Conservation (phyloP, 2,888 invertebrate genomes). For the Leptura quadrifasciata region DNA sequence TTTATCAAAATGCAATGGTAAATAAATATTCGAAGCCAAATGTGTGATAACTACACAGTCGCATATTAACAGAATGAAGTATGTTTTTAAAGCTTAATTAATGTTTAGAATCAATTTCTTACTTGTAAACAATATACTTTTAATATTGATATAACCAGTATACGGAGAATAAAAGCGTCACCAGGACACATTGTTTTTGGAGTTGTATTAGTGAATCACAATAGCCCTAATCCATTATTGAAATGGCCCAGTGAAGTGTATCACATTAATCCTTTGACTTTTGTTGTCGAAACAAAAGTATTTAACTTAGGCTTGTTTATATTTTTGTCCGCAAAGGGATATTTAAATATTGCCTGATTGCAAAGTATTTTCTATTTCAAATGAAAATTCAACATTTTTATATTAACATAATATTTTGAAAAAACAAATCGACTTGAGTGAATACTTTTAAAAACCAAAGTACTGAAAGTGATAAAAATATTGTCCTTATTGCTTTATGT, state of each 20-base stretch:
- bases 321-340: not conserved
- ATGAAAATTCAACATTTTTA: too few species aligned
- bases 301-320: not conserved
- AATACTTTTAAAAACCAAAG: not conserved
- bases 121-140: not conserved
- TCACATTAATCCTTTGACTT: constrained; percentile 3
- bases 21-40: too few species aligned
- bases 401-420: not conserved
- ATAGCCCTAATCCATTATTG: constrained; percentile 3
- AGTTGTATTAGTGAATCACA: not conserved
- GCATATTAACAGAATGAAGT: too few species aligned
- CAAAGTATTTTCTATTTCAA: too few species aligned
- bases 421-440: not conserved
- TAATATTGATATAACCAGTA: not conserved
- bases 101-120: not conserved
- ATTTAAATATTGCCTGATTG: not conserved
- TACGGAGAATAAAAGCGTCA: not conserved
- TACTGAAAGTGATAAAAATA: too few species aligned
- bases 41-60: too few species aligned
- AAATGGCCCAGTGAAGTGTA: not conserved
- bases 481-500: too few species aligned
- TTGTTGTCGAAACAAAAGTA: not conserved
- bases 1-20: too few species aligned
- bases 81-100: not conserved
- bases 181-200: not conserved